phyloP scores from a whole-genome alignment of 2,888 invertebrate genomes.

The Napeogenes sylphis region DNA sequence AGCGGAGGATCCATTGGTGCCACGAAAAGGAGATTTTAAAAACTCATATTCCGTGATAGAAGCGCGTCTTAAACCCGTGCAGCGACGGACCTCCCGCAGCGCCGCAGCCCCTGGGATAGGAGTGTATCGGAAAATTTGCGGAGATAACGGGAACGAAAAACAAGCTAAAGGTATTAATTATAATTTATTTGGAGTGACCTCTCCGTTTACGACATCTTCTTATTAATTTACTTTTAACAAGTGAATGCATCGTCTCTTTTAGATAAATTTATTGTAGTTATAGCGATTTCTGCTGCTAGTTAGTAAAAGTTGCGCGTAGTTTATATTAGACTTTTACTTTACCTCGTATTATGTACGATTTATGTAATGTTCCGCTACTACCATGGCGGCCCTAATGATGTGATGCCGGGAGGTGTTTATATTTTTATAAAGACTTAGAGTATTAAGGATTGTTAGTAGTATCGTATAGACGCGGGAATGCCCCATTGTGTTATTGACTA shows the following conservation, averaged over 20 bases:
- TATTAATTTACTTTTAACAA: too few relatives aligned
- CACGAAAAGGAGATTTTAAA: conserved; percentile 50
- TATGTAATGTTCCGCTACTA: too few relatives aligned
- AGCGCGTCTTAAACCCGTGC: conserved; percentile 50
- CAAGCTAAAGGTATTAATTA: conserved; percentile 44
- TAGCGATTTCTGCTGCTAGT: too few relatives aligned
- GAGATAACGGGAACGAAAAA: conserved; percentile 47
- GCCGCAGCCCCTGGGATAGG: conserved; percentile 63
- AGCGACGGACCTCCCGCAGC: conserved; percentile 49
- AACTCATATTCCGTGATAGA: conserved; percentile 65
- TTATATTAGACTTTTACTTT: neutral
- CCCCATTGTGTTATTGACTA: conserved; percentile 53
- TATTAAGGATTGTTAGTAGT: conserved; percentile 37
- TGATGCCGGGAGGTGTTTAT: too few relatives aligned
- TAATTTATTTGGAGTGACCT: neutral
- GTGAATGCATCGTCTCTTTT: too few relatives aligned
- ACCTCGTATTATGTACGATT: conserved; percentile 9
- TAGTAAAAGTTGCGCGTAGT: too few relatives aligned
- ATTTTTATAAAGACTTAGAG: too few relatives aligned
- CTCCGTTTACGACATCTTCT: too few relatives aligned
- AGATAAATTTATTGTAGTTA: too few relatives aligned
- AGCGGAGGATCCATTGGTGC: conserved; percentile 41
- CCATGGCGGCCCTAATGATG: too few relatives aligned
- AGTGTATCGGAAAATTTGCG: conserved; percentile 62
- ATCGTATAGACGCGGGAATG: conserved; percentile 69